Base-by-base conservation (phyloP, 2,888 invertebrate species). In the Eurytoma californica region DNA sequence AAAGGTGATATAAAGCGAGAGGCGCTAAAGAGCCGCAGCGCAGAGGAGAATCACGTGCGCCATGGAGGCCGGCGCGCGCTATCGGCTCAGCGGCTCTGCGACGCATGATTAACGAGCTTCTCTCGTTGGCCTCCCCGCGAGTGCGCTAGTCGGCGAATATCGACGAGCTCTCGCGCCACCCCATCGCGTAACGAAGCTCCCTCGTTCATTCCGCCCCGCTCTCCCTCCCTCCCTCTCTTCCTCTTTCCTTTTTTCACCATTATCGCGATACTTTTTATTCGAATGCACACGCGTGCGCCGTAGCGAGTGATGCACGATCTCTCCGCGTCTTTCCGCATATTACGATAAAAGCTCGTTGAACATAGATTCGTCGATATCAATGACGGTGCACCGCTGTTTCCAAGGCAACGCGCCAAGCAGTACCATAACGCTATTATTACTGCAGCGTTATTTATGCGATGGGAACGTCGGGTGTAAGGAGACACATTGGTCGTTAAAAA, bases 61-160 rank as follows among this genome's bases (percentile, higher is more conserved):
- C 13, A 57, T 57, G 47, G 30, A 61, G 16, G 20, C 24, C 14
- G 30, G 47, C n/a, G 68, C 49, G 66, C 18, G 30, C 14, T n/a
- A 66, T 51, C 20, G 28, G 51, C 66, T 30, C 55, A 20, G 51
- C 60, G 30, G 30, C 30, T 30, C 73, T 69, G 57, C 73, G 66
- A 39, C 30, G 66, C 39, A 74, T 74, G 74, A 69, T 74, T 67
- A 70, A 79, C 51, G 74, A 79, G 79, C 69, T 47, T 70, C 74
- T 70, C 74, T 79, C 74, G 47, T 58, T 30, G 70, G 18, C 20
- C 65, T 61, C 51, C 67, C 47, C 20, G 72, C 20, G 51, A 66
- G 66, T 20, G 30, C 30, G 16, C 18, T 28, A 74, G 68, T 79
- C 68, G 63, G 49, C 65, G 69, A 74, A 79, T 74, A 74, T 74